Evolutionary conservation across 2,113 vertebrate genomes (phyloP).

Genomic region (Semnornis frantzii): DNA sequence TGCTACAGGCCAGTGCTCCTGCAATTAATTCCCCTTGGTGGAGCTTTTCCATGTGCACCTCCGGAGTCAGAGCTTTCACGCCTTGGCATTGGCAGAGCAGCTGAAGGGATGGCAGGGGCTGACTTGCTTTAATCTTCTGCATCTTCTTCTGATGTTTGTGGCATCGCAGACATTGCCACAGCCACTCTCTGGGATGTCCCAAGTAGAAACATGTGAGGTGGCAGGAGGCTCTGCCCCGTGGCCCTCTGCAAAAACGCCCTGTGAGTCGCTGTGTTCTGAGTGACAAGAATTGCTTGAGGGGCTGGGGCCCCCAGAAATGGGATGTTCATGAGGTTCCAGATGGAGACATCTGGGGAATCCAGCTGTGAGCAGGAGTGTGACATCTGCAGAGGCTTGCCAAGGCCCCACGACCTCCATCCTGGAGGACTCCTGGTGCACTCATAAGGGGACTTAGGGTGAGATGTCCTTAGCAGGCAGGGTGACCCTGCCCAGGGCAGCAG

Average conservation of each 20-base stretch:
- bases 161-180: neutral
- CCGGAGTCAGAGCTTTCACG: constrained; percentile 2
- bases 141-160: neutral
- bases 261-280: rapidly evolving
- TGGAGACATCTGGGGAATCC: neutral
- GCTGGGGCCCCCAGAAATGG: neutral
- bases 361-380: neutral
- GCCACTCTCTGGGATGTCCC: neutral
- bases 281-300: rapidly evolving
- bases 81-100: neutral
- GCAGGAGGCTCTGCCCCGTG: neutral
- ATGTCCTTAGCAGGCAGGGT: neutral
- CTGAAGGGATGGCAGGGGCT: neutral
- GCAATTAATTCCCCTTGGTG: constrained; percentile 12
- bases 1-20: neutral
- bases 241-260: neutral
- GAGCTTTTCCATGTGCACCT: constrained; percentile 33
- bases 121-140: neutral
- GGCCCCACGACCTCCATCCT: rapidly evolving
- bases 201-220: neutral
- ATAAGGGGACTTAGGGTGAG: rapidly evolving
- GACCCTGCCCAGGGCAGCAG: neutral
- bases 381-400: rapidly evolving
- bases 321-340: neutral
- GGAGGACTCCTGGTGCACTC: rapidly evolving